phyloP scores from a whole-genome alignment of 2,113 vertebrate species.

The Phalacrocorax pelagicus region DNA sequence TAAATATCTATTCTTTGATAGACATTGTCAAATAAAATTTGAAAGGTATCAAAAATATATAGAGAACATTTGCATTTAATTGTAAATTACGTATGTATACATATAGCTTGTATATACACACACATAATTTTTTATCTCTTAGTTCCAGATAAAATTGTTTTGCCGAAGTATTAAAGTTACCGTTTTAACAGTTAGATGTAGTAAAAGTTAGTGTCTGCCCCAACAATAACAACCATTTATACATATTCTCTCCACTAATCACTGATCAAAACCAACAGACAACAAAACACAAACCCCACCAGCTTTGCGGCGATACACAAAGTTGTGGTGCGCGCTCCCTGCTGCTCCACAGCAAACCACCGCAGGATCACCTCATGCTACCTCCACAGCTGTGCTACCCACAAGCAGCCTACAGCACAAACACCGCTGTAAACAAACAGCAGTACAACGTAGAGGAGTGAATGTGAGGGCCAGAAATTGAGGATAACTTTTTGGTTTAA shows the following conservation, averaged over 20 bases:
- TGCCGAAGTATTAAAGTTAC: background rate
- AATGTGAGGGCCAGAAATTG: background rate
- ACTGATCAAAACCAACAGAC: background rate
- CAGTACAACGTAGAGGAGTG: background rate
- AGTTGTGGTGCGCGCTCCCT: background rate
- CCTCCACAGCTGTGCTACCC: conserved; percentile 2
- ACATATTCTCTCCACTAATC: background rate
- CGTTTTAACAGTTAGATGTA: background rate
- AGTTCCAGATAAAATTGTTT: background rate
- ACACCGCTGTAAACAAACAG: background rate
- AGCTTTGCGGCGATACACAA: background rate
- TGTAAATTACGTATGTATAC: background rate
- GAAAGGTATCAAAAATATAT: background rate
- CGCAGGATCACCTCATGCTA: background rate
- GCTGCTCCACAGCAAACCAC: background rate
- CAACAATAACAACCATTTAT: background rate
- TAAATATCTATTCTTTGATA: background rate
- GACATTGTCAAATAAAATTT: background rate
- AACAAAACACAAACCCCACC: background rate
- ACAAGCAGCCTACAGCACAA: background rate
- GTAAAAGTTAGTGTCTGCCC: background rate
- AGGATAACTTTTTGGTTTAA: background rate
- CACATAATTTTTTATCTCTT: background rate
- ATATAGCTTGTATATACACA: background rate
- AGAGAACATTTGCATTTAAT: background rate